These are phyloP conservation scores for Sceloporus undulatus DNA, from an alignment of 2,113 vertebrate genomes.

Conservation along the genomic window DNA sequence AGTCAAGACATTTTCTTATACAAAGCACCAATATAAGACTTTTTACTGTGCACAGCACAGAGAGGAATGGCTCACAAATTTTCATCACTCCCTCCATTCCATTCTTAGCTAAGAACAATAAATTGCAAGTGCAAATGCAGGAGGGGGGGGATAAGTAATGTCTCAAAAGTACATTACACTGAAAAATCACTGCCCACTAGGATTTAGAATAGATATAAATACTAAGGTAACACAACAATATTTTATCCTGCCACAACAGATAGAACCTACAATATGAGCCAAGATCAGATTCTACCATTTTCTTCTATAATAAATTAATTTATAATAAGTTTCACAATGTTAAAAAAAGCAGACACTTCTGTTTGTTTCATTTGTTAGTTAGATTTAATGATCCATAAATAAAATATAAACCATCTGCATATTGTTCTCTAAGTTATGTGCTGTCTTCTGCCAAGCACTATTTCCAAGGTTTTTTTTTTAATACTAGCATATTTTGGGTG, in stretches of 20 bases:
- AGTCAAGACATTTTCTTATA: background rate
- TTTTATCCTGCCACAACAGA: background rate
- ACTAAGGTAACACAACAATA: background rate
- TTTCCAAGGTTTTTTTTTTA: too few species aligned
- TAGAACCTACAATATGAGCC: background rate
- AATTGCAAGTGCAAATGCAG: background rate
- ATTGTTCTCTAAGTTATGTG: too few species aligned
- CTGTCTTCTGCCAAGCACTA: too few species aligned
- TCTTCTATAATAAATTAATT: background rate
- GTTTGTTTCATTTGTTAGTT: background rate
- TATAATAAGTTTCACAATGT: background rate
- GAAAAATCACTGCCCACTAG: constrained; percentile 4
- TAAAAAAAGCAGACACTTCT: background rate
- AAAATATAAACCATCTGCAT: too few species aligned
- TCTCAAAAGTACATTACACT: constrained; percentile 19
- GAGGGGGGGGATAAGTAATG: background rate
- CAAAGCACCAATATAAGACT: background rate
- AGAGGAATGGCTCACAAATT: constrained; percentile 21
- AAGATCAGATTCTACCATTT: background rate
- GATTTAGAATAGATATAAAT: constrained; percentile 35
- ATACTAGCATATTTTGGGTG: too few species aligned
- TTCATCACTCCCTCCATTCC: constrained; percentile 6
- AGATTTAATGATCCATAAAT: too few species aligned
- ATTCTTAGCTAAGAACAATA: background rate
- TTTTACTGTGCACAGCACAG: background rate